phyloP scores from a whole-genome alignment of 2,888 invertebrate genomes.

The Parascotia fuliginaria region DNA sequence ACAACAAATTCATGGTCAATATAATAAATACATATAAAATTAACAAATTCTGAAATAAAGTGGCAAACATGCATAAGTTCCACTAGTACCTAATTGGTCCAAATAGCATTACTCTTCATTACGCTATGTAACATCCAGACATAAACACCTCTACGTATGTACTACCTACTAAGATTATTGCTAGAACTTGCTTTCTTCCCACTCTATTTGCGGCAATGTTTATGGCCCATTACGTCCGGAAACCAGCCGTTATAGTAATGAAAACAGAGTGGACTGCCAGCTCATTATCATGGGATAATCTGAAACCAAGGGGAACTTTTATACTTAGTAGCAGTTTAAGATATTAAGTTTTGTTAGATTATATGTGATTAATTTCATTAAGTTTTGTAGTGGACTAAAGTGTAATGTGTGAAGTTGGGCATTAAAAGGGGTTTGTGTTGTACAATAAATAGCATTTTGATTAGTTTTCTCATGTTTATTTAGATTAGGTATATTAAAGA shows the following conservation, averaged over 20 bases:
- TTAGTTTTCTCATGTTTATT: not conserved
- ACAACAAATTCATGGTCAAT: too few relatives aligned
- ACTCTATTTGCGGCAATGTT: slow-evolving; percentile 76
- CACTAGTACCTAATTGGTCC: too few relatives aligned
- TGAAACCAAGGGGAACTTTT: slow-evolving; percentile 49
- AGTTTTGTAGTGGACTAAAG: slow-evolving; percentile 16
- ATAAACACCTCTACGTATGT: not conserved
- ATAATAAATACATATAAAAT: too few relatives aligned
- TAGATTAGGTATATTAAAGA: not conserved
- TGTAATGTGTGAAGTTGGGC: not conserved
- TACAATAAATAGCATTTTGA: not conserved
- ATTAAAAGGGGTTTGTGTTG: slow-evolving; percentile 10
- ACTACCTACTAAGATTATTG: slow-evolving; percentile 59
- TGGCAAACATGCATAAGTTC: too few relatives aligned
- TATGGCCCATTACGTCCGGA: slow-evolving; percentile 77
- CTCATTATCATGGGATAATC: slow-evolving; percentile 81
- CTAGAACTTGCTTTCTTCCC: slow-evolving; percentile 66
- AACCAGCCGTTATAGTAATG: slow-evolving; percentile 78
- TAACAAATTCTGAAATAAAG: too few relatives aligned
- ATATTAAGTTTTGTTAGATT: slow-evolving; percentile 43
- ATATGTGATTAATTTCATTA: slow-evolving; percentile 37
- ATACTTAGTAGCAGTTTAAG: slow-evolving; percentile 45
- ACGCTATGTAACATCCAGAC: not conserved
- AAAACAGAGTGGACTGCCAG: slow-evolving; percentile 74
- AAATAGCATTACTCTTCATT: too few relatives aligned